Evolutionary conservation across 2,797 vertebrate species (phyloP).

Genomic region (Darevskia nairensis): DNA sequence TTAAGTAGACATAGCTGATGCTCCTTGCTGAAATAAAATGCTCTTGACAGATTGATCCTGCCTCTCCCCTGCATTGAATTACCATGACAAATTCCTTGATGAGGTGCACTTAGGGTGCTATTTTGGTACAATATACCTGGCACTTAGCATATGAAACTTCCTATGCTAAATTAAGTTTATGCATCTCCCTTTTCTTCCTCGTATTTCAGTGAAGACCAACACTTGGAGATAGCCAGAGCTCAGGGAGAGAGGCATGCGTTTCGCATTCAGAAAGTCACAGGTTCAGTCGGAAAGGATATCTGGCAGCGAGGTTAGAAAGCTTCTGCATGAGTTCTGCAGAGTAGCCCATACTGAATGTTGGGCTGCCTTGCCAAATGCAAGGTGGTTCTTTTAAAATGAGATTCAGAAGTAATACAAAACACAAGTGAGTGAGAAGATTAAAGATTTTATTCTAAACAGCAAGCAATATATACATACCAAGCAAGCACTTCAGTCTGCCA

Average conservation of each 20-base stretch:
- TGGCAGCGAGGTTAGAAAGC: background rate
- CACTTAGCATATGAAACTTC: background rate
- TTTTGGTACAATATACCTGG: conserved; percentile 20
- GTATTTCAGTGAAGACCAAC: background rate
- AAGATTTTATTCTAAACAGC: too few species aligned
- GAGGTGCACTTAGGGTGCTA: background rate
- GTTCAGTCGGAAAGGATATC: background rate
- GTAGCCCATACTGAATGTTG: background rate
- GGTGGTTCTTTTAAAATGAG: background rate
- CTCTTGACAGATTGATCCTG: background rate
- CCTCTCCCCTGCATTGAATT: background rate
- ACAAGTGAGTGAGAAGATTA: too few species aligned
- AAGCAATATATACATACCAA: too few species aligned
- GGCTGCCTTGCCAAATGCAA: background rate
- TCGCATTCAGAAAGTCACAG: background rate
- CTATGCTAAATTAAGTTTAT: background rate
- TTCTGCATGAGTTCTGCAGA: background rate
- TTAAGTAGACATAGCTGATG: background rate
- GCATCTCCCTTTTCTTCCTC: background rate
- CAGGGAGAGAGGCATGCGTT: background rate
- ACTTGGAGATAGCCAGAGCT: background rate
- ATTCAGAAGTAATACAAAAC: too few species aligned
- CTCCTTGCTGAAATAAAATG: conserved; percentile 5
- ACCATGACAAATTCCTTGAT: conserved; percentile 12
- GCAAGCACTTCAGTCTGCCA: too few species aligned